Conservation (phyloP, 1,140 invertebrate species). For the Listronotus bonariensis region DNA sequence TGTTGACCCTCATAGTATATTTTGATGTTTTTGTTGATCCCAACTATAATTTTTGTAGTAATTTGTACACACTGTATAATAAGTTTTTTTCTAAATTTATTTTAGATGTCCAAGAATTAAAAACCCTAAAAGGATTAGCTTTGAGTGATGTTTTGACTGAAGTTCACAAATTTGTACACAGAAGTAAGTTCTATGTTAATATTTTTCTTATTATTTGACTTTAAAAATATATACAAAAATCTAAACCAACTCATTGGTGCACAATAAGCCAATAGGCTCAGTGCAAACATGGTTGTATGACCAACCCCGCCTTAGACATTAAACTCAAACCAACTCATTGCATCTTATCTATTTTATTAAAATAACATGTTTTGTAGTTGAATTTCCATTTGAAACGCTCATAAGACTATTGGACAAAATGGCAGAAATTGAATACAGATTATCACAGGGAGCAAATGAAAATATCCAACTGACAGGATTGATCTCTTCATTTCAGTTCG, state of each 20-base stretch:
- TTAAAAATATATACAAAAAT: too few species aligned
- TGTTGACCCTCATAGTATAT: too few species aligned
- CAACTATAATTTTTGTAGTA: too few species aligned
- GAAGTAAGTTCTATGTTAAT: constrained; percentile 69
- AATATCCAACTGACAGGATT: constrained; percentile 83
- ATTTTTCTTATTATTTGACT: not conserved
- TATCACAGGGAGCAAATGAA: constrained; percentile 79
- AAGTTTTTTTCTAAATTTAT: not conserved
- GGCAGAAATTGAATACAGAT: constrained; percentile 80
- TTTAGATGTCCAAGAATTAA: constrained; percentile 81
- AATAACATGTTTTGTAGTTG: constrained; percentile 67
- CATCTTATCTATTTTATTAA: not conserved
- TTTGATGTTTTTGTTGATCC: too few species aligned
- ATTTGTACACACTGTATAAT: not conserved
- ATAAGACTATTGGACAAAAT: constrained; percentile 79
- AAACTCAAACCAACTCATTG: too few species aligned
- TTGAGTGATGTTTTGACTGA: constrained; percentile 89
- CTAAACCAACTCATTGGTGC: too few species aligned
- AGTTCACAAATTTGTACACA: constrained; percentile 81
- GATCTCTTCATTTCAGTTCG: constrained; percentile 77
- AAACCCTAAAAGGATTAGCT: constrained; percentile 86
- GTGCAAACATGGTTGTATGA: too few species aligned
- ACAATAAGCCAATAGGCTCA: too few species aligned
- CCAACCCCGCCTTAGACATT: too few species aligned
- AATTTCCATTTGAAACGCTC: constrained; percentile 75